Evolutionary conservation across 30 jellyfish, hydroid and myxozoan species (phyloP).

Genomic region (Nemopilema nomurai): DNA sequence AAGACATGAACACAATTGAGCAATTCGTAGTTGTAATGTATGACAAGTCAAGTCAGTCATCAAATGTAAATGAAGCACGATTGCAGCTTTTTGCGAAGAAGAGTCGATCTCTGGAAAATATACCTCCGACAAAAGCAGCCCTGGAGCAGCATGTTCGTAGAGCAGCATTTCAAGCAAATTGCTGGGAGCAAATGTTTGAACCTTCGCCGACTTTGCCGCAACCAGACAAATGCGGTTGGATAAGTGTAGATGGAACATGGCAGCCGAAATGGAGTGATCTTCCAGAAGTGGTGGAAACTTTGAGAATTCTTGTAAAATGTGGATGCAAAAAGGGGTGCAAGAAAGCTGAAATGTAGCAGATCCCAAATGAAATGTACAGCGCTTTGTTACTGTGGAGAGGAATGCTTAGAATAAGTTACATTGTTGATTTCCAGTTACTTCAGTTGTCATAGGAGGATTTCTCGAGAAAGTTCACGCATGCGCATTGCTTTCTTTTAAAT

Average conservation of each 20-base stretch:
- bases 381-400: conserved; percentile 37
- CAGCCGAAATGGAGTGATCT: conserved; percentile 50
- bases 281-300: conserved; percentile 47
- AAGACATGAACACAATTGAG: neutral
- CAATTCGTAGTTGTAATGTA: conserved; percentile 7
- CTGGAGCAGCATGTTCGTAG: conserved; percentile 1
- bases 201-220: conserved; percentile 19
- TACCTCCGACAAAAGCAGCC: conserved; percentile 10
- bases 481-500: neutral
- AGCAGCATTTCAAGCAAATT: neutral
- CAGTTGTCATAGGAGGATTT: neutral
- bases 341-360: conserved; percentile 32
- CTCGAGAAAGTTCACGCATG: neutral
- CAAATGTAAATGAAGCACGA: conserved; percentile 18
- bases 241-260: conserved; percentile 29
- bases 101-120: neutral
- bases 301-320: conserved; percentile 41
- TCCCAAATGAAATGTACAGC: conserved; percentile 30
- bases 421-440: neutral
- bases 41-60: conserved; percentile 3
- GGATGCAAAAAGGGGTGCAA: conserved; percentile 48
- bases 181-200: conserved; percentile 40
- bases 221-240: conserved; percentile 52
- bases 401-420: conserved; percentile 1
- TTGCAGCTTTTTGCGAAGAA: conserved; percentile 15